Percentiles rank a stretch among this genome's conserved stretches.
Evolutionary conservation across 2,888 invertebrate species (phyloP).

Genomic region (Ophion slaviceki): DNA sequence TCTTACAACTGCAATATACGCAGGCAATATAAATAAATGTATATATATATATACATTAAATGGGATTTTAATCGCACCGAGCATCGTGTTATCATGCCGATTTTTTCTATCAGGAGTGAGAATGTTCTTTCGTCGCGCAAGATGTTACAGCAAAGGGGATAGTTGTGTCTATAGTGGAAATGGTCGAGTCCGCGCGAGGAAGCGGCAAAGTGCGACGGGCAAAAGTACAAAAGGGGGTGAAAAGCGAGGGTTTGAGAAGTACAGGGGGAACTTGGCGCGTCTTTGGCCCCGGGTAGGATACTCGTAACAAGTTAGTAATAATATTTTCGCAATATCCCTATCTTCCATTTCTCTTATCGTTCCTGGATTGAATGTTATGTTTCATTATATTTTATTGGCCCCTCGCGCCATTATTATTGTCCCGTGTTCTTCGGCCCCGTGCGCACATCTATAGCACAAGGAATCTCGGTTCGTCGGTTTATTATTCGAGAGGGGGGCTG

Average conservation of each 20-base stretch:
- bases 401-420: conserved; percentile 49
- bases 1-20: too few relatives aligned
- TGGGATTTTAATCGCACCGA: too few relatives aligned
- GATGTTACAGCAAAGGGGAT: background rate
- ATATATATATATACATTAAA: too few relatives aligned
- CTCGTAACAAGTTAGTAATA: conserved; percentile 82
- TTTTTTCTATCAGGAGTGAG: too few relatives aligned
- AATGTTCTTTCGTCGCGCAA: background rate
- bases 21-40: too few relatives aligned
- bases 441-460: background rate
- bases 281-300: conserved; percentile 30
- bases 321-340: conserved; percentile 83
- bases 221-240: too few relatives aligned
- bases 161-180: too few relatives aligned
- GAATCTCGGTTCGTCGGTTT: conserved; percentile 53
- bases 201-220: too few relatives aligned
- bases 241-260: conserved; percentile 9
- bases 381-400: conserved; percentile 71
- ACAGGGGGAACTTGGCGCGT: conserved; percentile 50
- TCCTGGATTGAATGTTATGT: conserved; percentile 69
- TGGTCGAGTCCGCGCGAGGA: too few relatives aligned
- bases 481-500: conserved; percentile 62
- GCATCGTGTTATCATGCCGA: background rate
- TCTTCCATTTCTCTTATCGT: conserved; percentile 29
- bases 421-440: conserved; percentile 8